Base-by-base conservation (phyloP, 2,888 invertebrate species). In the Tenthredo livida region DNA sequence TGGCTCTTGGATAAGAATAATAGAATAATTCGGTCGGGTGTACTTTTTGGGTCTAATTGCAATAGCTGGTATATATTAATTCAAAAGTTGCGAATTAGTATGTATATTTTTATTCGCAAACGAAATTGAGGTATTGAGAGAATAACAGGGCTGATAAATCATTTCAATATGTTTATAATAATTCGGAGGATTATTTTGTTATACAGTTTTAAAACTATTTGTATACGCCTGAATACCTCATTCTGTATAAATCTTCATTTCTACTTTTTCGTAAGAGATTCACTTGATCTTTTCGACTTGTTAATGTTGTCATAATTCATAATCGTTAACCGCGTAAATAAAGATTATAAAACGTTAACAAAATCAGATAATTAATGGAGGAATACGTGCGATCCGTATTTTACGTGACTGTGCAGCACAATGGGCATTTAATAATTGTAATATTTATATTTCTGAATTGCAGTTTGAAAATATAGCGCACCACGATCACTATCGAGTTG, bases 361-460 rank as follows among this genome's bases (percentile, higher is more conserved):
- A 67, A 33, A 10, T 10, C 40, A 43, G 10, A 43, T 72, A 72
- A 72, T 25, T 72, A 43, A 72, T 40, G 21, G n/a, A 29, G 72
- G 17, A 37, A 43, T 72, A 72, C 72, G 72, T 72, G 72, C 43
- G 43, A 72, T 72, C 10, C 21, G 9, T 43, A 72, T 40, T 72
- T 72, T 72, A 72, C 72, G 72, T 72, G 72, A 72, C 43, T 37
- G 40, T 21, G 72, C 72, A 72, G 72, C 72, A 72, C 72, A 72
- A 40, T 9, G 4, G 40, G n/a, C 5, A 72, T 43, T 21, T 43
- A 43, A 72, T 72, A 72, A 40, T 43, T 21, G 37, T 72, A 17
- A 72, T 72, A 72, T 72, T 17, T n/a, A 21, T 72, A 21, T 43
- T 72, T n/a, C 40, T 2, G 40, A 40, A 40, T 72, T 40, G 2